These are phyloP conservation scores for Ptychadena robeensis DNA, from an alignment of 2,797 vertebrate genomes.

Conservation along the genomic window DNA sequence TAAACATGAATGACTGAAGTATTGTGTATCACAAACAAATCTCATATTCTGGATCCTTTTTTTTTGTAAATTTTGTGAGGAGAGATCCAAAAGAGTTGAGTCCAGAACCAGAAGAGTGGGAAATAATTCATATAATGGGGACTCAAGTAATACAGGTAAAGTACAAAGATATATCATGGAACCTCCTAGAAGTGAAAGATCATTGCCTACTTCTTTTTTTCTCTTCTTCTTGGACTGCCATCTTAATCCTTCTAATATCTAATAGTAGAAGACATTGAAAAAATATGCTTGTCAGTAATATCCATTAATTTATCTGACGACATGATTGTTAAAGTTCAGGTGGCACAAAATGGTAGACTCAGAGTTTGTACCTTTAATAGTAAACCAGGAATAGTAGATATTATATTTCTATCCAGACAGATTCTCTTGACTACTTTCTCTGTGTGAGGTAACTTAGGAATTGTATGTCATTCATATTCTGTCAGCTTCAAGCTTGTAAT, in stretches of 20 bases:
- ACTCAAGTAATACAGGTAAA: too few relatives aligned
- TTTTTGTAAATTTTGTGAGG: too few relatives aligned
- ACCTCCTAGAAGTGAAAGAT: too few relatives aligned
- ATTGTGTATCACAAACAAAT: too few relatives aligned
- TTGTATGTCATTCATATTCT: not conserved
- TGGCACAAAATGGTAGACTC: not conserved
- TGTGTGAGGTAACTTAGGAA: not conserved
- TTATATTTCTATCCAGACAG: not conserved
- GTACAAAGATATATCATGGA: too few relatives aligned
- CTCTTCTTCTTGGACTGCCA: too few relatives aligned
- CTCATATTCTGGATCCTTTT: too few relatives aligned
- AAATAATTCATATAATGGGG: too few relatives aligned
- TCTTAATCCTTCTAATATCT: not conserved
- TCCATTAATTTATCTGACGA: not conserved
- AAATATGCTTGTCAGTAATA: not conserved
- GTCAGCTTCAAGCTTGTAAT: not conserved
- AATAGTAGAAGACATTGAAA: not conserved
- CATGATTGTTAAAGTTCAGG: not conserved
- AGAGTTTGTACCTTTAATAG: not conserved
- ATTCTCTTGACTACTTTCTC: not conserved
- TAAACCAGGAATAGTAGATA: not conserved
- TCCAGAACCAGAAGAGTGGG: too few relatives aligned
- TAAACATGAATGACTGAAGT: too few relatives aligned
- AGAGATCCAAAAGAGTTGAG: too few relatives aligned
- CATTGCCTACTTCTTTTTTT: too few relatives aligned